Evolutionary conservation across 2,113 vertebrate species (phyloP), one percentile per base, ranked within the genome.

Genomic region (Crotophaga sulcirostris): DNA sequence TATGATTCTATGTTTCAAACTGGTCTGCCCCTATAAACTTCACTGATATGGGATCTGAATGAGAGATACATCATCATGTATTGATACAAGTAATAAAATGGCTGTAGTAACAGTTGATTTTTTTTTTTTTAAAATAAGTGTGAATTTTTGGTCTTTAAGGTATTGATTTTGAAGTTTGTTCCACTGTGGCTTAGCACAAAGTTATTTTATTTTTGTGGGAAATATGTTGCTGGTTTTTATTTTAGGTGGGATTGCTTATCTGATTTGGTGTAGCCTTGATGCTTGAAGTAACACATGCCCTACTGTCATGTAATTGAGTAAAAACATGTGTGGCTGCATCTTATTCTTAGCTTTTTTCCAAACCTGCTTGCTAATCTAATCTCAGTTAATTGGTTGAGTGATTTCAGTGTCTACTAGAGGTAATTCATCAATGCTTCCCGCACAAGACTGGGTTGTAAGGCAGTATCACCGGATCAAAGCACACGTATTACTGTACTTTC

Each of bases 291-390:
- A 90, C 60, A 28, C 52, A 60, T 45, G 31, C 92, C 69, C 64
- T 56, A 25, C 90, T 94, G 90, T 89, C 93, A 58, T 59, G 20
- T 70, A 59, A 59, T 11, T 93, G 94, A 95, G 88, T 69, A 75
- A 92, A 96, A 96, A 45, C 92, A 90, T 77, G 10, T 90, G 96
- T 0, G 0, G 31, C 80, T 93, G 56, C 76, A 59, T 86, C 44
- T 84, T 90, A 72, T 70, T 84, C 38, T 6, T 51, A 90, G 76
- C 40, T 54, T 76, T 89, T 94, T 89, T 38, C 77, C 38, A 73
- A 91, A 62, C 67, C 59, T 87, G 29, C 55, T 20, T 33, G 84
- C 75, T 93, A 95, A 93, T 94, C 93, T 96, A 92, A 96, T 96
- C 92, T 87, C 40, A 36, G 49, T 84, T 90, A 93, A 84, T 86